These are phyloP conservation scores for Loripinus fragilis DNA, from an alignment of 2,888 invertebrate genomes.

Conservation along the genomic window DNA sequence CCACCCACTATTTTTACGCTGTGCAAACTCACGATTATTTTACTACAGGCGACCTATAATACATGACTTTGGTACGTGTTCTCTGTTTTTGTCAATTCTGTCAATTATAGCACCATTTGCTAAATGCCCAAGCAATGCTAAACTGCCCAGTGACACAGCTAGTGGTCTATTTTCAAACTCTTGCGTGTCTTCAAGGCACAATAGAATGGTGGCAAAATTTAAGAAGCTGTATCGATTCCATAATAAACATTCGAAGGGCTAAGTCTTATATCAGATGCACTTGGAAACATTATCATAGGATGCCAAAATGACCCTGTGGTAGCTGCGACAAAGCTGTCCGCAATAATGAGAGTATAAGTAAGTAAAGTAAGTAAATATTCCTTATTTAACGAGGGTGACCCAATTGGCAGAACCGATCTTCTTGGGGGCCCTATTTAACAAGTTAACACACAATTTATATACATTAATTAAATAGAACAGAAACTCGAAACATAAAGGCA, in stretches of 20 bases:
- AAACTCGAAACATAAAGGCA: too few relatives aligned
- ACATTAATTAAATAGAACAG: too few relatives aligned
- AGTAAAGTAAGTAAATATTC: too few relatives aligned
- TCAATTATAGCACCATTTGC: background rate
- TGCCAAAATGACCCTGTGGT: conserved; percentile 25
- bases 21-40: background rate
- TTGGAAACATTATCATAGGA: conserved; percentile 65
- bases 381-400: too few relatives aligned
- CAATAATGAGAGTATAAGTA: background rate
- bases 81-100: conserved; percentile 8
- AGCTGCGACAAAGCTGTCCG: background rate
- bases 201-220: background rate
- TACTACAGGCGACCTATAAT: background rate
- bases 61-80: background rate
- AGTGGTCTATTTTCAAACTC: background rate
- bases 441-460: too few relatives aligned
- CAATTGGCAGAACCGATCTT: too few relatives aligned
- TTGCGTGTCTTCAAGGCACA: background rate
- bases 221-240: background rate
- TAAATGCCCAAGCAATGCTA: background rate
- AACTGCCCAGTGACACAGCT: background rate
- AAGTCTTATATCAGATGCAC: conserved; percentile 83
- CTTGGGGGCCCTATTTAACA: too few relatives aligned
- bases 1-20: background rate
- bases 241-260: background rate